Percentiles rank a stretch among this genome's conserved stretches.
These are phyloP conservation scores for Venustaconcha ellipsiformis DNA, from an alignment of 1,140 invertebrate genomes.

Conservation along the genomic window DNA sequence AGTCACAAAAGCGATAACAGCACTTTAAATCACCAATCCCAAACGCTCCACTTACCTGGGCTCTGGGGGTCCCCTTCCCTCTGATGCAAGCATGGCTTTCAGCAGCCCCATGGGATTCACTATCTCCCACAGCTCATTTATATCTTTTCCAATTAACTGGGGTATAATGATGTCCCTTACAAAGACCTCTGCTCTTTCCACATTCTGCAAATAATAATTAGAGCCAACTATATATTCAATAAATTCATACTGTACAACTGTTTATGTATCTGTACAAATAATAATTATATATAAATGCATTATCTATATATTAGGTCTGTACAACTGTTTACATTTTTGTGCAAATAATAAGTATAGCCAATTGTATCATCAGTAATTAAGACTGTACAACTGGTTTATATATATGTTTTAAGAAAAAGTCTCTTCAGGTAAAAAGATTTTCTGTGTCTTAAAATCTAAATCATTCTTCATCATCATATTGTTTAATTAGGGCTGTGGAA, in stretches of 20 bases:
- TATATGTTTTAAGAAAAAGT: not conserved
- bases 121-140: constrained; percentile 83
- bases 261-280: constrained; percentile 2
- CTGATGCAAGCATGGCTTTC: constrained; percentile 73
- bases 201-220: constrained; percentile 62
- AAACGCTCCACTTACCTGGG: constrained; percentile 71
- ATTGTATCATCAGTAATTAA: no score
- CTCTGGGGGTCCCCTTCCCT: constrained; percentile 75
- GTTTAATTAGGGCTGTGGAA: not conserved
- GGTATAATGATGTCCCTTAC: constrained; percentile 88
- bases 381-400: no score
- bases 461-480: not conserved
- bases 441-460: not conserved
- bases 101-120: constrained; percentile 81
- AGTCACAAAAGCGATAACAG: not conserved
- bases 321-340: constrained; percentile 14
- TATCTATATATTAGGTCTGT: no score
- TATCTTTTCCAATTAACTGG: constrained; percentile 83
- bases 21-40: not conserved
- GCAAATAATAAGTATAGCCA: constrained; percentile 17
- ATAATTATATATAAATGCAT: constrained; percentile 1
- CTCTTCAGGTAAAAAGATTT: not conserved
- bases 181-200: constrained; percentile 78
- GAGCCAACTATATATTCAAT: not conserved
- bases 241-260: no score